phyloP scores from a whole-genome alignment of 1,140 invertebrate species.

The Leptinotarsa undecemlineata region DNA sequence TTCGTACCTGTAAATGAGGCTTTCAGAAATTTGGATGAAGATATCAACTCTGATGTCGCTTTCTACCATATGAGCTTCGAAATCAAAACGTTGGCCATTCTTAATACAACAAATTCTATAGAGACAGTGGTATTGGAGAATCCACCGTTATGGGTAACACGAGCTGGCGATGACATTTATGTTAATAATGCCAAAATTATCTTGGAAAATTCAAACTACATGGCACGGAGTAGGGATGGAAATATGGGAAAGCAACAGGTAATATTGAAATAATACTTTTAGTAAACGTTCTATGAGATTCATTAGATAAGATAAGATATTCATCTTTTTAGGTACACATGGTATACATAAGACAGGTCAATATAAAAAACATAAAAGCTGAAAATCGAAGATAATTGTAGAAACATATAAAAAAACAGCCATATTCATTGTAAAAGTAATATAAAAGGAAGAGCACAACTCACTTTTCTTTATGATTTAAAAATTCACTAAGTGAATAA shows the following conservation, averaged over 20 bases:
- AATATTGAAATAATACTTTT: neutral
- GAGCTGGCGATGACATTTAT: slow-evolving; percentile 68
- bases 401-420: too few relatives aligned
- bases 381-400: too few relatives aligned
- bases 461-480: too few relatives aligned
- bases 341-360: too few relatives aligned
- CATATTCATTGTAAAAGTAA: too few relatives aligned
- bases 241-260: slow-evolving; percentile 45
- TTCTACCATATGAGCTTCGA: slow-evolving; percentile 64
- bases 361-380: too few relatives aligned
- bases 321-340: too few relatives aligned
- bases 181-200: slow-evolving; percentile 68
- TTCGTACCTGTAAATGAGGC: slow-evolving; percentile 77
- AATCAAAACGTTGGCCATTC: slow-evolving; percentile 56
- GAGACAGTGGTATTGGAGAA: slow-evolving; percentile 64
- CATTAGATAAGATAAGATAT: too few relatives aligned
- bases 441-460: too few relatives aligned
- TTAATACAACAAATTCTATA: slow-evolving; percentile 59
- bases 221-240: slow-evolving; percentile 51
- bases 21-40: slow-evolving; percentile 64
- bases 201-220: slow-evolving; percentile 65
- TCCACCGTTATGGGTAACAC: slow-evolving; percentile 76
- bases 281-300: too few relatives aligned
- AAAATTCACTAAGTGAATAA: too few relatives aligned
- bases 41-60: slow-evolving; percentile 59